phyloP scores from a whole-genome alignment of 2,113 vertebrate genomes.

The Drymodes brunneopygia region DNA sequence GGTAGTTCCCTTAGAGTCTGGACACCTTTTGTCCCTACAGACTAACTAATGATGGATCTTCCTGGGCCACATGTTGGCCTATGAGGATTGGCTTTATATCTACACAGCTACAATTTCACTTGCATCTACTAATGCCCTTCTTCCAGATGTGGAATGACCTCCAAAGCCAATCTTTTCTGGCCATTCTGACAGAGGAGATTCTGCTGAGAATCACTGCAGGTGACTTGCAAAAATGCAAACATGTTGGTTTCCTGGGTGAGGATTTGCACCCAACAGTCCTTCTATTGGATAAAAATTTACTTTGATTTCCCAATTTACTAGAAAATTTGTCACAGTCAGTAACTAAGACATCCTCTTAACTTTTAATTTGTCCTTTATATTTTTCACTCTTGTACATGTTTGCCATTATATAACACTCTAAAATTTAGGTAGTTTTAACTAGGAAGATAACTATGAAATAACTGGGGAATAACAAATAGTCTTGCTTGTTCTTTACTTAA shows the following conservation, averaged over 20 bases:
- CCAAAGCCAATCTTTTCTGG: not conserved
- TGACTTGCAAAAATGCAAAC: not conserved
- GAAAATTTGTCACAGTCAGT: not conserved
- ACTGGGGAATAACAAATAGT: not conserved
- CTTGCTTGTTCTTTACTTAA: not conserved
- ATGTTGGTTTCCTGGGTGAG: not conserved
- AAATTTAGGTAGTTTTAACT: not conserved
- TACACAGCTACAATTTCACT: not conserved
- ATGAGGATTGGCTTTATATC: not conserved
- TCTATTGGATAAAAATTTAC: not conserved
- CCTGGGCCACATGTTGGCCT: not conserved
- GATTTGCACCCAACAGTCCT: not conserved
- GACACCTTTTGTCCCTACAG: not conserved
- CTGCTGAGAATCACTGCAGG: not conserved
- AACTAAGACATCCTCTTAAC: not conserved
- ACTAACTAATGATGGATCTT: not conserved
- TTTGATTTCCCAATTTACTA: not conserved
- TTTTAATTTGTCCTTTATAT: not conserved
- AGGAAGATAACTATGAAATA: not conserved
- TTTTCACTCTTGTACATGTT: not conserved
- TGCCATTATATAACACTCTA: not conserved
- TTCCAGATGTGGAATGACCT: not conserved
- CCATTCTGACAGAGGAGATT: not conserved
- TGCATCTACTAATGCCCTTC: not conserved
- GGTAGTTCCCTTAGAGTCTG: not conserved